These are phyloP conservation scores for Drosophila prostipennis DNA, from an alignment of 2,888 invertebrate species.

Conservation along the genomic window DNA sequence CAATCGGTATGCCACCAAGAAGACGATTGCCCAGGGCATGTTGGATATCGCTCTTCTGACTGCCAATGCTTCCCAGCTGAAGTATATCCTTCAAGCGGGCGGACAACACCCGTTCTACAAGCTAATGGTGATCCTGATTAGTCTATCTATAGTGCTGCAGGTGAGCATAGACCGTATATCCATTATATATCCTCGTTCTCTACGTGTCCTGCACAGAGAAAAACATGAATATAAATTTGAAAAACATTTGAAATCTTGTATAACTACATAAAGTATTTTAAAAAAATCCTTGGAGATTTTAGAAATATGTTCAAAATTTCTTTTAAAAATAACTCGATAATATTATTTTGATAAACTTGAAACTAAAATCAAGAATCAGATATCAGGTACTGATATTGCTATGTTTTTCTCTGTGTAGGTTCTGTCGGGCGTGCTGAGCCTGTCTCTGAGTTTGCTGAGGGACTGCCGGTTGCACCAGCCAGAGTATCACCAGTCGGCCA, in stretches of 20 bases:
- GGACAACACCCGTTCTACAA: slow-evolving; percentile 94
- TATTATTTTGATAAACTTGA: too few relatives aligned
- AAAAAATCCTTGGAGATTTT: background rate
- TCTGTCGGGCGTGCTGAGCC: slow-evolving; percentile 89
- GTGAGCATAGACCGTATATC: slow-evolving; percentile 84
- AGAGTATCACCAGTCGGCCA: slow-evolving; percentile 88
- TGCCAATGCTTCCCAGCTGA: slow-evolving; percentile 94
- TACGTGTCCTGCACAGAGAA: slow-evolving; percentile 45
- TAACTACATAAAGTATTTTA: background rate
- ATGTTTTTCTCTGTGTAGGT: slow-evolving; percentile 85
- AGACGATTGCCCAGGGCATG: slow-evolving; percentile 96
- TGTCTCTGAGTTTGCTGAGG: slow-evolving; percentile 89
- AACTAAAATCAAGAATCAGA: too few relatives aligned
- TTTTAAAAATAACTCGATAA: too few relatives aligned
- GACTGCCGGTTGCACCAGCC: slow-evolving; percentile 91
- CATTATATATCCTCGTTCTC: slow-evolving; percentile 28
- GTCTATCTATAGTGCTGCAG: slow-evolving; percentile 93
- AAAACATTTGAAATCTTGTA: background rate
- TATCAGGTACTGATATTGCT: slow-evolving; percentile 7
- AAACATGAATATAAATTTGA: background rate
- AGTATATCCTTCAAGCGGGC: slow-evolving; percentile 93
- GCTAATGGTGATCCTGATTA: slow-evolving; percentile 91
- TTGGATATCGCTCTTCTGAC: slow-evolving; percentile 94
- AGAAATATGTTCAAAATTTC: too few relatives aligned
- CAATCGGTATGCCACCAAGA: slow-evolving; percentile 95